Conservation (phyloP, 2,797 vertebrate species). For the Denticeps clupeoides region DNA sequence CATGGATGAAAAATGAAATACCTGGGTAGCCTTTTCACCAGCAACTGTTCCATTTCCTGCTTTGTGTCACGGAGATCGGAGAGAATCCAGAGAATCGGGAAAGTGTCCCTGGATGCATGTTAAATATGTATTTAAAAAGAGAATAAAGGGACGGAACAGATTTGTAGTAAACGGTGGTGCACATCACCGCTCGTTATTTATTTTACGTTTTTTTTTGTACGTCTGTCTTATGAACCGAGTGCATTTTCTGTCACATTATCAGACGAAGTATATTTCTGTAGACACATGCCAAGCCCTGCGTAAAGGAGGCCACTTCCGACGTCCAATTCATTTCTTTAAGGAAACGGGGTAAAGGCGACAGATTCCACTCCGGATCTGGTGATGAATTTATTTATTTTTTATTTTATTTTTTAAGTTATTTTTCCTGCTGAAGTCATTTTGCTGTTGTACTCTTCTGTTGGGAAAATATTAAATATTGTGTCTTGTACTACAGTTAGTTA, state of each 20-base stretch:
- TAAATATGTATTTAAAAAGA: too few relatives aligned
- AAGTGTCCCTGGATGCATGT: too few relatives aligned
- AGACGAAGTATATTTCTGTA: constrained; percentile 52
- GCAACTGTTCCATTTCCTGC: constrained; percentile 27
- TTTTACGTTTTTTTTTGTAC: constrained; percentile 33
- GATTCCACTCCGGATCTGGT: too few relatives aligned
- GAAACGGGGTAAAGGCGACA: too few relatives aligned
- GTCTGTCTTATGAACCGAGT: constrained; percentile 42
- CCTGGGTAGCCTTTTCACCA: constrained; percentile 58
- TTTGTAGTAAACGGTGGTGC: too few relatives aligned
- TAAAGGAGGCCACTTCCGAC: constrained; percentile 46
- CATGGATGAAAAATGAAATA: constrained; percentile 43
- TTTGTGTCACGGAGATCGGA: too few relatives aligned
- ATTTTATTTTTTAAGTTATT: not conserved
- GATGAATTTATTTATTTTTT: too few relatives aligned
- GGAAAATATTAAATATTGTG: constrained; percentile 59
- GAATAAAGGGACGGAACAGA: too few relatives aligned
- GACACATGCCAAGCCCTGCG: constrained; percentile 53
- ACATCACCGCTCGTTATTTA: too few relatives aligned
- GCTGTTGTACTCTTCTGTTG: constrained; percentile 59
- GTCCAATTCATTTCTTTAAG: constrained; percentile 48
- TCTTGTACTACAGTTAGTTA: constrained; percentile 63
- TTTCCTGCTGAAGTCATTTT: constrained; percentile 46
- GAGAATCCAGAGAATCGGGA: too few relatives aligned
- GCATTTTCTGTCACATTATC: constrained; percentile 44